These are phyloP conservation scores for Ramazzottius varieornatus DNA, from an alignment of 2,888 invertebrate genomes.

Conservation along the genomic window DNA sequence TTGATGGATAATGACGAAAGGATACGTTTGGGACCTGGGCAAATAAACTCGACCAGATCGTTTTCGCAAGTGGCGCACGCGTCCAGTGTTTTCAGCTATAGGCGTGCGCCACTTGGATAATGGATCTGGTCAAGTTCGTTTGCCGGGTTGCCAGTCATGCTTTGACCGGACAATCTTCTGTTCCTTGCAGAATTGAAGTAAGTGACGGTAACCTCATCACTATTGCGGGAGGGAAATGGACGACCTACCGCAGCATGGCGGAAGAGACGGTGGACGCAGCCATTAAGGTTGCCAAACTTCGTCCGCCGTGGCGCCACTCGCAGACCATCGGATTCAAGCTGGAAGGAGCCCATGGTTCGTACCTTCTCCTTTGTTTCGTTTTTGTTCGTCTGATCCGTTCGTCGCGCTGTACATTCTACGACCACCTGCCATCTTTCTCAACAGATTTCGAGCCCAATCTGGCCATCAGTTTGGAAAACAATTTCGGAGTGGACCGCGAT, in stretches of 20 bases:
- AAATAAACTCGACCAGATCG: too few species aligned
- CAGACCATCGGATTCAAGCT: not conserved
- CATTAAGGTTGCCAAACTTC: not conserved
- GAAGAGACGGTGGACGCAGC: conserved; percentile 3
- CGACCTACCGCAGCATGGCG: conserved; percentile 4
- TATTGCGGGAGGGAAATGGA: conserved; percentile 5
- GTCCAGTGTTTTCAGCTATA: too few species aligned
- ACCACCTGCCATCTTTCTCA: not conserved
- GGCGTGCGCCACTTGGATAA: too few species aligned
- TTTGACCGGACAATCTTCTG: not conserved
- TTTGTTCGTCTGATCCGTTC: too few species aligned
- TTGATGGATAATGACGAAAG: too few species aligned
- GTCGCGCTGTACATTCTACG: not conserved
- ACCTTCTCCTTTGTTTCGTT: too few species aligned
- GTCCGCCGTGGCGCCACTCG: not conserved
- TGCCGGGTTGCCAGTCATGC: too few species aligned
- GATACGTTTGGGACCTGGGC: too few species aligned
- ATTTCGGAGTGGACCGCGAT: not conserved
- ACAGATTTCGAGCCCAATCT: not conserved
- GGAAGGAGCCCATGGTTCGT: not conserved
- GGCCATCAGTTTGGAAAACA: not conserved
- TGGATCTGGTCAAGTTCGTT: too few species aligned
- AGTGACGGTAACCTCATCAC: not conserved
- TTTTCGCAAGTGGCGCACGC: too few species aligned
- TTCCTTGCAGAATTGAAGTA: not conserved